phyloP scores from a whole-genome alignment of 2,113 vertebrate species.

The Solea senegalensis region DNA sequence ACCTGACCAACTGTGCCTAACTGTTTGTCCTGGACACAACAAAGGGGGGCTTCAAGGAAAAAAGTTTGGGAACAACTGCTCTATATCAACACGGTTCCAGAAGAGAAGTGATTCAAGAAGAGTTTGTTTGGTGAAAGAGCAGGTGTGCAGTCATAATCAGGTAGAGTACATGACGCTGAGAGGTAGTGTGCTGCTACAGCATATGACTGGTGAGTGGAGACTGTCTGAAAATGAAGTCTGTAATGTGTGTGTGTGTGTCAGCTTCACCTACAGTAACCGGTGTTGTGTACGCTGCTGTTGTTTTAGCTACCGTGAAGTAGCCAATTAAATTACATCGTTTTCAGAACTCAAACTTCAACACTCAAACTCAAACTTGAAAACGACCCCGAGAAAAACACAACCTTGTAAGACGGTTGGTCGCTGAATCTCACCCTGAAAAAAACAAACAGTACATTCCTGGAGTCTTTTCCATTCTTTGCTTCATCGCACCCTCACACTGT shows the following conservation, averaged over 20 bases:
- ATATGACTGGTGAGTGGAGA: constrained; percentile 25
- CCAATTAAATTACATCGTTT: not conserved
- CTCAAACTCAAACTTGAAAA: not conserved
- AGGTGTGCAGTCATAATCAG: constrained; percentile 32
- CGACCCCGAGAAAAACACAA: constrained; percentile 3
- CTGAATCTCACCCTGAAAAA: constrained; percentile 16
- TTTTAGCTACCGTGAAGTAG: not conserved
- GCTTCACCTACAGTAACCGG: not conserved
- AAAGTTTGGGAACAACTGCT: too few species aligned
- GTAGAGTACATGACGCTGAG: constrained; percentile 40
- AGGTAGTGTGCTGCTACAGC: not conserved
- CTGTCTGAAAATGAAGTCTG: not conserved
- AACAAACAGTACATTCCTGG: not conserved
- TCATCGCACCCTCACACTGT: not conserved
- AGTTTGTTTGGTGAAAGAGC: too few species aligned
- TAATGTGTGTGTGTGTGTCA: constrained; percentile 17
- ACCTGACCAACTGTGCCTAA: too few species aligned
- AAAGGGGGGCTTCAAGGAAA: too few species aligned
- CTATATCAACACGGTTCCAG: too few species aligned
- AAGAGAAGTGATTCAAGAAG: too few species aligned
- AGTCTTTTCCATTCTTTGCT: not conserved
- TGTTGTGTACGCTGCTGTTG: not conserved
- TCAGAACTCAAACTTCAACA: too few species aligned
- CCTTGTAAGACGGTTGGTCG: not conserved
- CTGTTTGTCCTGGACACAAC: too few species aligned